A percentile compares a stretch with the other conserved stretches of the same genome.
Conservation (phyloP, 2,113 vertebrate genomes). For the Corythaixoides concolor region DNA sequence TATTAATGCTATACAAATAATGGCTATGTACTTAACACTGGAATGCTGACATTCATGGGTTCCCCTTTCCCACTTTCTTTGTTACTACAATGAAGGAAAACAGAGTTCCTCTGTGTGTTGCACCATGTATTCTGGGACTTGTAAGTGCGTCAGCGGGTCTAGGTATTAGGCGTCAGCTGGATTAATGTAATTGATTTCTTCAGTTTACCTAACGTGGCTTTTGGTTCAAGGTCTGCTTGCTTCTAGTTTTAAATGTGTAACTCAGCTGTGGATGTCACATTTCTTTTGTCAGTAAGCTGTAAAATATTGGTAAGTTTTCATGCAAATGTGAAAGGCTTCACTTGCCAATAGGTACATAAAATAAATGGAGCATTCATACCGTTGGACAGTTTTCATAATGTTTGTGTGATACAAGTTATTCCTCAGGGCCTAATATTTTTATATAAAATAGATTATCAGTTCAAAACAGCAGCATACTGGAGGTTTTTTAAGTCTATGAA, state of each 20-base stretch:
- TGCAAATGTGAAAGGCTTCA: neutral
- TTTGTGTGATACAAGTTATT: slow-evolving; percentile 5
- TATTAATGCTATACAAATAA: neutral
- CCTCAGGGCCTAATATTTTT: neutral
- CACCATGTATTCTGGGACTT: neutral
- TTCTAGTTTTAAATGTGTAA: slow-evolving; percentile 9
- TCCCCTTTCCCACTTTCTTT: neutral
- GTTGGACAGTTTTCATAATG: neutral
- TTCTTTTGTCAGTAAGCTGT: slow-evolving; percentile 26
- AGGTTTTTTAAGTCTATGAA: neutral
- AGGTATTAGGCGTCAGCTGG: slow-evolving; percentile 29
- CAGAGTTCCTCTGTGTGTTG: neutral
- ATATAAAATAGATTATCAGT: neutral
- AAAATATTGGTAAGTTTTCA: slow-evolving; percentile 10
- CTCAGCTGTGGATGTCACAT: neutral
- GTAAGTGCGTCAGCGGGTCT: neutral
- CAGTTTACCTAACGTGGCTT: slow-evolving; percentile 53
- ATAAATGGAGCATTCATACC: slow-evolving; percentile 14
- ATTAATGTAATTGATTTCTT: slow-evolving; percentile 60
- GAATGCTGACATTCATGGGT: accelerated
- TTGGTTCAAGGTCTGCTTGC: slow-evolving; percentile 33
- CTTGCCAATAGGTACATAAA: slow-evolving; percentile 23
- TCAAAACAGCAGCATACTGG: neutral
- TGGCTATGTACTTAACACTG: neutral
- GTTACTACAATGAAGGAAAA: neutral